Conservation (phyloP, 1,140 invertebrate species). For the Aethina tumida region DNA sequence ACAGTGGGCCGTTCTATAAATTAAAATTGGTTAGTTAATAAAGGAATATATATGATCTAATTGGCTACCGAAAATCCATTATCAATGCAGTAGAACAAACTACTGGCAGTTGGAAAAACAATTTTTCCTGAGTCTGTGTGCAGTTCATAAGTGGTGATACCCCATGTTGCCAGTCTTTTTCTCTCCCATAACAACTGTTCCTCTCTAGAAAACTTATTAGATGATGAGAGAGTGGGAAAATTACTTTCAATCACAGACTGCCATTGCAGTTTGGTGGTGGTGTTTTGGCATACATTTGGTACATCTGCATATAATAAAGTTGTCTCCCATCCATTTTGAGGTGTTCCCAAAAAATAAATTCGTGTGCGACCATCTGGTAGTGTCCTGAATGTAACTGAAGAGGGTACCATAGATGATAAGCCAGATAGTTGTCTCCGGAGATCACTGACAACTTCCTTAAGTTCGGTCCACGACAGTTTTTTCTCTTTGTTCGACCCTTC, state of each 20-base stretch:
- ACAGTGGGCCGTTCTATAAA: conserved; percentile 53
- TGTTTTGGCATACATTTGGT: conserved; percentile 43
- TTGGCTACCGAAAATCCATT: conserved; percentile 51
- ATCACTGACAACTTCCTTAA: conserved; percentile 70
- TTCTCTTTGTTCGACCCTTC: conserved; percentile 14
- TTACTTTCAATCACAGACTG: conserved; percentile 61
- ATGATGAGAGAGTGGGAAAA: conserved; percentile 49
- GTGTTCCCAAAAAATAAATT: conserved; percentile 83
- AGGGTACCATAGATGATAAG: conserved; percentile 66
- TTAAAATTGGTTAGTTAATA: conserved; percentile 10
- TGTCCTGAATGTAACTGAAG: conserved; percentile 67
- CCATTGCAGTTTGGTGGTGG: conserved; percentile 48
- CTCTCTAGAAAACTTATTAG: conserved; percentile 61
- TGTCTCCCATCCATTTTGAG: conserved; percentile 75
- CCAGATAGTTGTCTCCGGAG: conserved; percentile 66
- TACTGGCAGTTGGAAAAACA: conserved; percentile 82
- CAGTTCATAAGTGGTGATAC: conserved; percentile 88
- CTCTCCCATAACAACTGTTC: conserved; percentile 86
- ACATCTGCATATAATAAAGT: conserved; percentile 81
- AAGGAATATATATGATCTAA: conserved; percentile 1
- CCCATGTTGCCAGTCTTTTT: conserved; percentile 81
- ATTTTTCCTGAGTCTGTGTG: conserved; percentile 71
- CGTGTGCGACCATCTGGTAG: conserved; percentile 65
- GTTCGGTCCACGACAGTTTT: conserved; percentile 62
- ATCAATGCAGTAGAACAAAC: conserved; percentile 71